Base-by-base conservation (phyloP, 2,113 vertebrate species). In the Ptyas mucosa region DNA sequence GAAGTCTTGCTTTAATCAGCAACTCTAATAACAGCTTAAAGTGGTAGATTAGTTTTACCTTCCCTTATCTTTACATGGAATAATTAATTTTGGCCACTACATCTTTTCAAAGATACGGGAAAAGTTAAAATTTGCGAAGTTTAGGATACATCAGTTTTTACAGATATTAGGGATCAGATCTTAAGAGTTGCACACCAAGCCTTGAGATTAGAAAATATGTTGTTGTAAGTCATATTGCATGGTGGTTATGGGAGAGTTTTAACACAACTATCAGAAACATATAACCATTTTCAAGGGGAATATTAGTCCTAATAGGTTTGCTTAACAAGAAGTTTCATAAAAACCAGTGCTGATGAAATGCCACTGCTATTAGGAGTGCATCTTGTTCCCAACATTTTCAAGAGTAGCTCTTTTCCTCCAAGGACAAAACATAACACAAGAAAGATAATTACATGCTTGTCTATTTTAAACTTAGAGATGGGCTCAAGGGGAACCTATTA, bases 381-480 rank as follows among this genome's bases (percentile, higher is more conserved):
- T 53, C 85, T 64, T 91, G 89, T 88, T 92, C 43, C 94, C 92
- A 92, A 92, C 91, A 57, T 49, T 91, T 95, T 94, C 29, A 81
- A 90, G 87, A 95, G 89, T 89, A 10, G 8, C 93, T 95, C 94
- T 94, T 90, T 53, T 86, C 87, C 94, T 94, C 95, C 94, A 89
- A 94, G 96, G 95, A 95, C 95, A 96, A 97, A 96, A 93, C 54
- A 95, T 94, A 81, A 85, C 95, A 81, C 3, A 24, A 53, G 69
- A 93, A 81, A 81, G 89, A 93, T 88, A 39, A 97, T 96, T 96
- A 96, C 96, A 97, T 95, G 95, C 96, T 96, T 93, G 96, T 96
- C 94, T 96, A 88, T 94, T 97, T 96, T 97, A 93, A 93, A 97
- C 95, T 95, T 92, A 87, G 49, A 95, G 94, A 94, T 90, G 95